Evolutionary conservation across 2,888 invertebrate genomes (phyloP).

Genomic region (Drosophila kokeensis): DNA sequence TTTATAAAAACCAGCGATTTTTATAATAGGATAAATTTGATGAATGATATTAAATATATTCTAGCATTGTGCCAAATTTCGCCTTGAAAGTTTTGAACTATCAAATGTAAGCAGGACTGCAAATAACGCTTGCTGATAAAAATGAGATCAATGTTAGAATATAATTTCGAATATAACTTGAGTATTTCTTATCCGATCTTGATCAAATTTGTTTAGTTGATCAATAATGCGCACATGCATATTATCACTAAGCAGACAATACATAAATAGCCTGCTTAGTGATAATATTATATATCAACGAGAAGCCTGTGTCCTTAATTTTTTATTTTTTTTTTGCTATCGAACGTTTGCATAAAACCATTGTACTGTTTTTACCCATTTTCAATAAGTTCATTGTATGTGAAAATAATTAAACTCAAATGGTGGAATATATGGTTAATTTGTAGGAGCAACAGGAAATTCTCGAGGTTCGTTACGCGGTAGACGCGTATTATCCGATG

Average conservation of each 20-base stretch:
- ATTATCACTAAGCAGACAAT: too few species aligned
- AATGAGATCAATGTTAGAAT: too few species aligned
- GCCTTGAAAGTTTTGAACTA: too few species aligned
- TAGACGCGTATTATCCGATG: conserved; percentile 76
- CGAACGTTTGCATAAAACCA: background rate
- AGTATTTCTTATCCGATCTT: too few species aligned
- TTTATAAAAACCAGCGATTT: background rate
- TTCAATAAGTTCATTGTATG: background rate
- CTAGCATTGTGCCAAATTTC: background rate
- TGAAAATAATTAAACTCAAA: background rate
- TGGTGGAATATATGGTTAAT: background rate
- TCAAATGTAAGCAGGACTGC: too few species aligned
- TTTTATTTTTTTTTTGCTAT: background rate
- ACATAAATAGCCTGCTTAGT: too few species aligned
- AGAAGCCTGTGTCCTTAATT: background rate
- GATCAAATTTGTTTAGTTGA: too few species aligned
- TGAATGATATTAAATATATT: background rate
- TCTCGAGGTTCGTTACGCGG: conserved; percentile 82
- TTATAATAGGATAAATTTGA: too few species aligned
- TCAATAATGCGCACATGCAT: too few species aligned
- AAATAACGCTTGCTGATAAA: too few species aligned
- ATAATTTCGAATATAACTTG: too few species aligned
- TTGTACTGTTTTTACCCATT: background rate
- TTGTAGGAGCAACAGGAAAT: conserved; percentile 46
- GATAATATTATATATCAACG: too few species aligned